phyloP scores from a whole-genome alignment of 1,140 invertebrate genomes.

The Neelides sp. region DNA sequence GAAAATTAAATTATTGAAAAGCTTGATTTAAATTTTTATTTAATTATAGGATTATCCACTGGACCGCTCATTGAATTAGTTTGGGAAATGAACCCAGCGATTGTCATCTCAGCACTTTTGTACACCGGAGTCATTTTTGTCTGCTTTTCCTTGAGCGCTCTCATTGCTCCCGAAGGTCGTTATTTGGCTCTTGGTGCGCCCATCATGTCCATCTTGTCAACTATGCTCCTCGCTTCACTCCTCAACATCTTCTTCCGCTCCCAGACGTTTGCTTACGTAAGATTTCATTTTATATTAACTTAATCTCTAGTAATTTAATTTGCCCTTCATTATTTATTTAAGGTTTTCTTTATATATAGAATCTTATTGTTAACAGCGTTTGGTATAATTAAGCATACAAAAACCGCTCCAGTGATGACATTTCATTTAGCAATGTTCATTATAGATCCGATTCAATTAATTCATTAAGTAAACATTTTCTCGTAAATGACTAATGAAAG shows the following conservation, averaged over 20 bases:
- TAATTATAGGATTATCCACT: conserved; percentile 52
- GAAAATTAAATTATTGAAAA: not conserved
- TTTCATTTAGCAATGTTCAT: no score
- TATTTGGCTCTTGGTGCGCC: conserved; percentile 64
- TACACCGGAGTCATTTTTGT: conserved; percentile 77
- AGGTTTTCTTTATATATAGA: no score
- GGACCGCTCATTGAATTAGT: conserved; percentile 67
- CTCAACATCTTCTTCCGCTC: conserved; percentile 79
- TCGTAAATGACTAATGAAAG: no score
- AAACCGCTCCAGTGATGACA: no score
- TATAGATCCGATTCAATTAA: no score
- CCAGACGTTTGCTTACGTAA: conserved; percentile 63
- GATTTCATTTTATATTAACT: conserved; percentile 31
- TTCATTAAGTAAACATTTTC: no score
- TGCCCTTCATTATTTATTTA: no score
- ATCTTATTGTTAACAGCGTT: no score
- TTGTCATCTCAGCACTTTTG: conserved; percentile 75
- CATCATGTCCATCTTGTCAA: conserved; percentile 65
- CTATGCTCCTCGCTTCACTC: conserved; percentile 61
- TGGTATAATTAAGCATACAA: no score
- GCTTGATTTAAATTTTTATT: not conserved
- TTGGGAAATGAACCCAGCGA: conserved; percentile 62
- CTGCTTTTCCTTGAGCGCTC: conserved; percentile 71
- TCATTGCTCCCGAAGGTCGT: conserved; percentile 67
- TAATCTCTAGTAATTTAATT: no score